Conservation (phyloP, 2,113 vertebrate species). For the Bettongia penicillata region DNA sequence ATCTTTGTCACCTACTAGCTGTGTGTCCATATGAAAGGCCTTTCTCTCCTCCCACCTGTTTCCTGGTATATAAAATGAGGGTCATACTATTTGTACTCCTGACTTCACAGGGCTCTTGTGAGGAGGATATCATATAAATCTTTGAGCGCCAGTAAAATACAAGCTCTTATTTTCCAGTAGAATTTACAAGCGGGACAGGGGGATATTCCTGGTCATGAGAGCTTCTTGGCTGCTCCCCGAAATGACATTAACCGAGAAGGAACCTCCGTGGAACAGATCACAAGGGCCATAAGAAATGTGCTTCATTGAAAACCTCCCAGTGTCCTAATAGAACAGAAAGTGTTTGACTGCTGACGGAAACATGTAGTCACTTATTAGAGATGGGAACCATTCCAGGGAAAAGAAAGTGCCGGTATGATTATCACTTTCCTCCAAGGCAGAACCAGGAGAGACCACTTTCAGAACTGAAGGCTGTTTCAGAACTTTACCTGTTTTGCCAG, state of each 20-base stretch:
- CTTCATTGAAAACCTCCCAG: neutral
- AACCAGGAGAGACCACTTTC: neutral
- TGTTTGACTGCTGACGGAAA: neutral
- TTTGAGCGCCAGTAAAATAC: neutral
- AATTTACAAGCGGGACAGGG: neutral
- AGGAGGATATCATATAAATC: neutral
- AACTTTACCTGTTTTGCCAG: neutral
- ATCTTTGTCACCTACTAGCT: neutral
- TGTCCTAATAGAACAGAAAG: constrained; percentile 43
- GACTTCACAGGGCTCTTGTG: neutral
- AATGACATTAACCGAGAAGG: neutral
- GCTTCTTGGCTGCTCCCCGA: neutral
- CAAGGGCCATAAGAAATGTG: neutral
- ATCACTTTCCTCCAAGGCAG: fast-evolving
- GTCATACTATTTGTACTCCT: neutral
- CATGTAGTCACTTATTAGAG: neutral
- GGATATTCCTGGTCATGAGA: neutral
- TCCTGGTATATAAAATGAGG: neutral
- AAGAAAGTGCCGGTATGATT: neutral
- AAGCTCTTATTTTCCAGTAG: neutral
- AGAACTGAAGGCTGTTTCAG: neutral
- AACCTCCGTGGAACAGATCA: neutral
- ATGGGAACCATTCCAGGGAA: constrained; percentile 49
- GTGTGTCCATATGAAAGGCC: neutral
- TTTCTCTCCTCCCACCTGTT: neutral